Conservation (phyloP, 64 coral and sea anemone species). For the Porites lutea region DNA sequence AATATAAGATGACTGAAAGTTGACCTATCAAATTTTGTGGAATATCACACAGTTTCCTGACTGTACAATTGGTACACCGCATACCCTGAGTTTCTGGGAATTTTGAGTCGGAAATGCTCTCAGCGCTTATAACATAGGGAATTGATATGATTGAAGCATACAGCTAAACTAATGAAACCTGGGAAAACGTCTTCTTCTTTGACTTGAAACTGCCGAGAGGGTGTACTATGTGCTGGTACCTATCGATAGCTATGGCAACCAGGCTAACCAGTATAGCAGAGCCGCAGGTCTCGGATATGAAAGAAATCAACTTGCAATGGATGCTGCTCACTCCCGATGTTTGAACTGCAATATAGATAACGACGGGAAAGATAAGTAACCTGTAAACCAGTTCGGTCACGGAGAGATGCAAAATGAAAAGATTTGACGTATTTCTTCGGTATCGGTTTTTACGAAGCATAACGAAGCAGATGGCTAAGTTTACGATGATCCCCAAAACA, state of each 20-base stretch:
- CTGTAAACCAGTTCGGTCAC: constrained; percentile 39
- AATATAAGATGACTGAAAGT: constrained; percentile 57
- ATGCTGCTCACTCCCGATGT: background rate
- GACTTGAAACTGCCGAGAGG: constrained; percentile 45
- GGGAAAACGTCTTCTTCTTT: constrained; percentile 24
- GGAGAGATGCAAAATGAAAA: constrained; percentile 50
- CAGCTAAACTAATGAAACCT: constrained; percentile 25
- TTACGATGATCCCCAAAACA: constrained; percentile 27
- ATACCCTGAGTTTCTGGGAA: constrained; percentile 36
- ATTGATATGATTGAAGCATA: constrained; percentile 15
- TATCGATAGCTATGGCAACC: constrained; percentile 51
- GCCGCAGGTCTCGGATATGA: constrained; percentile 29
- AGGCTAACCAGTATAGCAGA: constrained; percentile 40
- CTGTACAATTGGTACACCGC: background rate
- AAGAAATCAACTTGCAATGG: constrained; percentile 12
- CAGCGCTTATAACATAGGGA: constrained; percentile 27
- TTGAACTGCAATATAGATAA: constrained; percentile 14
- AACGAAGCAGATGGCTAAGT: constrained; percentile 32
- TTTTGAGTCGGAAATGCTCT: background rate
- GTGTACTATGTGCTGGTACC: constrained; percentile 54
- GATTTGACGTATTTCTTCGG: constrained; percentile 51
- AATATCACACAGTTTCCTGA: constrained; percentile 39
- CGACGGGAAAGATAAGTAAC: constrained; percentile 35
- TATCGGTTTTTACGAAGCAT: constrained; percentile 34
- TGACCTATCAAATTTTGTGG: constrained; percentile 7